Evolutionary conservation across 2,888 invertebrate species (phyloP).

Genomic region (Euzetes globulus): DNA sequence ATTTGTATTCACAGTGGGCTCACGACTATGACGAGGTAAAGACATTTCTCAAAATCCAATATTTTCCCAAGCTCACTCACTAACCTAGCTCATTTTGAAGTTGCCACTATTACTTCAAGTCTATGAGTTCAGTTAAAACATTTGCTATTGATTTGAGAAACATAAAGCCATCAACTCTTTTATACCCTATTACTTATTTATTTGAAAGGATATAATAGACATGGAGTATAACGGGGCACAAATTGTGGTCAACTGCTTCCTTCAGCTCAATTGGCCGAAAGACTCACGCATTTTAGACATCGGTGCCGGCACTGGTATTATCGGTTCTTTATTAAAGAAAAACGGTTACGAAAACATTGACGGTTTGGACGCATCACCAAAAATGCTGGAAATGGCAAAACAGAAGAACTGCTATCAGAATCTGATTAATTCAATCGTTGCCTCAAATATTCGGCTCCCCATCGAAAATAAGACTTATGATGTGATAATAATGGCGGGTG

Average conservation of each 20-base stretch:
- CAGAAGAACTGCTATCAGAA: slow-evolving; percentile 18
- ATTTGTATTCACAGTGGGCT: slow-evolving; percentile 20
- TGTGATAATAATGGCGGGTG: slow-evolving; percentile 29
- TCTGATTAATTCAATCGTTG: slow-evolving; percentile 4
- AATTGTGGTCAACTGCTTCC: slow-evolving; percentile 24
- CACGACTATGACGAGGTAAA: slow-evolving; percentile 28
- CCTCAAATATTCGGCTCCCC: slow-evolving; percentile 14
- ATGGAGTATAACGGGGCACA: slow-evolving; percentile 28
- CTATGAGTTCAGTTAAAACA: too few relatives aligned
- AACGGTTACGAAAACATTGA: slow-evolving; percentile 32
- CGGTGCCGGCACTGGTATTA: slow-evolving; percentile 33
- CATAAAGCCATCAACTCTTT: too few relatives aligned
- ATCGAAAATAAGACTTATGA: slow-evolving; percentile 25
- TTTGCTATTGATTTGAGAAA: too few relatives aligned
- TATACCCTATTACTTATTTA: not conserved
- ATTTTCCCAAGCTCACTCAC: too few relatives aligned
- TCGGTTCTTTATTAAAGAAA: not conserved
- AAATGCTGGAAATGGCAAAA: slow-evolving; percentile 32
- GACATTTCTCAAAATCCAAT: not conserved
- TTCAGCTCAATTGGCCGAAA: slow-evolving; percentile 15
- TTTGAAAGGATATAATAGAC: slow-evolving; percentile 25
- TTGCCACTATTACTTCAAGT: not conserved
- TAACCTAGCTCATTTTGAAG: not conserved
- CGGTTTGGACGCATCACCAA: slow-evolving; percentile 31
- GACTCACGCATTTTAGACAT: slow-evolving; percentile 31